Percentiles rank a stretch among this genome's conserved stretches.
Evolutionary conservation across 2,797 vertebrate genomes (phyloP).

Genomic region (Takifugu ocellatus): DNA sequence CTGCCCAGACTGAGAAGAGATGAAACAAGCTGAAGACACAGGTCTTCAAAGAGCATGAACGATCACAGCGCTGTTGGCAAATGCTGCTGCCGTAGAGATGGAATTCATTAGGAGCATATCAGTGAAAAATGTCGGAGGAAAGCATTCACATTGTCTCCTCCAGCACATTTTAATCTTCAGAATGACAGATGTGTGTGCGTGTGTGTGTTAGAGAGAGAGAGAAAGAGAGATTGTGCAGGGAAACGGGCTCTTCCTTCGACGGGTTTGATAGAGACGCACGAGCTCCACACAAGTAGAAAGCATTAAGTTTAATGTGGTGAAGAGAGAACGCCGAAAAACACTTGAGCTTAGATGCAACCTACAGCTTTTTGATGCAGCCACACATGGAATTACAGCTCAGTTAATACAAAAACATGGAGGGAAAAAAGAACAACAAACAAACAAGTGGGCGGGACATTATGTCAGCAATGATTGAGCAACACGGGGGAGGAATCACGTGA

Average conservation of each 20-base stretch:
- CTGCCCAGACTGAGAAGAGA: slow-evolving; percentile 32
- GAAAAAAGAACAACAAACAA: neutral
- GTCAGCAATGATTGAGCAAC: neutral
- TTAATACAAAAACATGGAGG: slow-evolving; percentile 43
- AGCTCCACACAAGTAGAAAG: slow-evolving; percentile 8
- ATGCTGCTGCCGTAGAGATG: slow-evolving; percentile 49
- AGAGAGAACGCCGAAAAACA: slow-evolving; percentile 17
- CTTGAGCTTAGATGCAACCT: slow-evolving; percentile 18
- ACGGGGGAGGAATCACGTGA: slow-evolving; percentile 76
- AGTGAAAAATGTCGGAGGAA: too few relatives aligned
- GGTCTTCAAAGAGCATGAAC: slow-evolving; percentile 76
- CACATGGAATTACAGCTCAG: slow-evolving; percentile 20
- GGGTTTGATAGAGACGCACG: neutral
- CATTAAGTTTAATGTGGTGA: slow-evolving; percentile 42
- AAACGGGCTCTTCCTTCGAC: too few relatives aligned
- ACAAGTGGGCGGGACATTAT: neutral
- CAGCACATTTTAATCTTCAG: too few relatives aligned
- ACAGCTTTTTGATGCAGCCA: slow-evolving; percentile 17
- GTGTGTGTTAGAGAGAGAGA: too few relatives aligned
- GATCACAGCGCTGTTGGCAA: slow-evolving; percentile 77
- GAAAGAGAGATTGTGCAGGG: too few relatives aligned
- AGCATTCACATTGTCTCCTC: too few relatives aligned
- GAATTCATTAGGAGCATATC: slow-evolving; percentile 2
- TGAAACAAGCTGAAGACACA: slow-evolving; percentile 73
- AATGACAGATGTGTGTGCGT: too few relatives aligned